Evolutionary conservation across 2,113 vertebrate species (phyloP), one percentile per base, ranked within the genome.

Genomic region (Rhizomys pruinosus): DNA sequence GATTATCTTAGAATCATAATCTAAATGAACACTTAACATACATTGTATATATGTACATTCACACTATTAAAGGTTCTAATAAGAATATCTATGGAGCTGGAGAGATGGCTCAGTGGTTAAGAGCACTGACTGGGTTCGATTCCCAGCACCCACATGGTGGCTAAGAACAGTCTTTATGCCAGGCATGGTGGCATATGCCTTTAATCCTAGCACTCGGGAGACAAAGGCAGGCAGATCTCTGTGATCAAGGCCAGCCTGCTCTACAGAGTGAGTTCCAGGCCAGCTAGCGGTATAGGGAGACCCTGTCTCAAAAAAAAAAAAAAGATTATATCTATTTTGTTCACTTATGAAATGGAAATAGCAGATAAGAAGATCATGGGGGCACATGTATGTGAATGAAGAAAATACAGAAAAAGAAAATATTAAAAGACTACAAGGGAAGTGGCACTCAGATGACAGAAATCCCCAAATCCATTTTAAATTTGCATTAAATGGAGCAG

Each of bases 401-500:
- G 73, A 95, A 95, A 93, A 95, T 96, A 96, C 87, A 96, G 93
- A 84, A 95, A 91, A 80, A 94, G 87, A 91, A 91, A 78, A 95
- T 94, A 92, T 84, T 20, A 91, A 91, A 97, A 94, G 89, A 92
- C 93, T 90, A 95, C 89, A 93, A 94, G 93, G 86, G 87, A 96
- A 97, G 96, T 96, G 92, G 90, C 90, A 78, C 90, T 94, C 92
- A 73, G 87, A 84, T 76, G 92, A 92, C 76, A 91, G 76, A 95
- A 92, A 82, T 23, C 71, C 89, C 96, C 96, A 76, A 95, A 78
- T 84, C 78, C 81, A 90, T 81, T 93, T 85, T 81, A 91, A 89
- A 95, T 92, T 89, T 89, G 88, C 63, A 85, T 95, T 89, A 92
- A 87, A 95, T 88, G 96, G 95, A 97, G 96, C 96, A 95, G 95